Conservation (phyloP, 1,140 invertebrate species). For the Hirudo medicinalis region DNA sequence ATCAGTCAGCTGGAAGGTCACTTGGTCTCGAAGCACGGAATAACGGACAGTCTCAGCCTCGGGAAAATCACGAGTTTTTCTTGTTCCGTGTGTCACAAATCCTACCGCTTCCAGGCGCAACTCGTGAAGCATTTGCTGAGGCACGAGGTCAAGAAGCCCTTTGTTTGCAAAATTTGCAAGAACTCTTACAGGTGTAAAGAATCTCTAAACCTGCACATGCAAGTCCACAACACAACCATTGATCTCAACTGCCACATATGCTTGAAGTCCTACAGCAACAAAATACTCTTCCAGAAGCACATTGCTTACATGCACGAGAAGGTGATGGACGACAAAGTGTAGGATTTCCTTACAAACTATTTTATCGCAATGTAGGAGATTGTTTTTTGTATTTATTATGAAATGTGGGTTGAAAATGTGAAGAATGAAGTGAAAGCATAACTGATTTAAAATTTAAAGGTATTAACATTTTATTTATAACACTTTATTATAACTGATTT, state of each 20-base stretch:
- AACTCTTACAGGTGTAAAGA: constrained; percentile 16
- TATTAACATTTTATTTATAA: no score
- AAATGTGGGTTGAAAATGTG: no score
- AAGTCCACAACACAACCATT: constrained; percentile 16
- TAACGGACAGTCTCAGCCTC: constrained; percentile 14
- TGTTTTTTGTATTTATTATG: no score
- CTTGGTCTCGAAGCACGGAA: constrained; percentile 16
- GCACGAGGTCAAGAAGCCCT: constrained; percentile 15
- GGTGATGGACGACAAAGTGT: not conserved
- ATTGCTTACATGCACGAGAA: constrained; percentile 22
- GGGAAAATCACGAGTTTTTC: constrained; percentile 20
- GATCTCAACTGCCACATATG: constrained; percentile 17
- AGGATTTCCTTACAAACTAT: not conserved
- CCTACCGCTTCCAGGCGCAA: constrained; percentile 16
- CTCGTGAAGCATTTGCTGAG: constrained; percentile 15
- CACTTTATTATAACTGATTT: no score
- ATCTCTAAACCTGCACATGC: constrained; percentile 12
- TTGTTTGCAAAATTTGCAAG: constrained; percentile 14
- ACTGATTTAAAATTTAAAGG: no score
- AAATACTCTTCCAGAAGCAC: constrained; percentile 22
- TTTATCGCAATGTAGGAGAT: no score
- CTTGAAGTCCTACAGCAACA: constrained; percentile 18
- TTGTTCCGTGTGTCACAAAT: constrained; percentile 16
- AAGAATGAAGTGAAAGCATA: no score
- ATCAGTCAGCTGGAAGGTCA: constrained; percentile 13